Percentiles rank a stretch among this genome's conserved stretches.
These are phyloP conservation scores for Hypsopygia costalis DNA, from an alignment of 2,888 invertebrate genomes.

Conservation along the genomic window DNA sequence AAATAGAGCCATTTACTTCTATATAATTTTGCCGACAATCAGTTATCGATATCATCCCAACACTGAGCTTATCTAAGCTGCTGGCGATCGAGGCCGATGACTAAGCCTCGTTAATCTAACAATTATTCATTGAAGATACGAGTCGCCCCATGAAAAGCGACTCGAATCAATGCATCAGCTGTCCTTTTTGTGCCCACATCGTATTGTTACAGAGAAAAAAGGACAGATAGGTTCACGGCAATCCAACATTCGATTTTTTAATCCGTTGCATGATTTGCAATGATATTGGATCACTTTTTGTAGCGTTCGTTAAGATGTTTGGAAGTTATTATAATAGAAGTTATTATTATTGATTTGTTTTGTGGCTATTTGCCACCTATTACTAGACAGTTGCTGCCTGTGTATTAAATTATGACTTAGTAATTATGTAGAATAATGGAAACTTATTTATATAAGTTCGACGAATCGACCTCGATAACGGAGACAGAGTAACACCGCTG, in stretches of 20 bases:
- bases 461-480: too few species aligned
- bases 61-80: conserved; percentile 46
- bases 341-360: too few species aligned
- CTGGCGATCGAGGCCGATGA: conserved; percentile 59
- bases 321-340: too few species aligned
- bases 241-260: background rate
- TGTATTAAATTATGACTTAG: too few species aligned
- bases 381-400: too few species aligned
- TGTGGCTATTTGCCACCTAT: too few species aligned
- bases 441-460: too few species aligned
- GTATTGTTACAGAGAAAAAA: background rate
- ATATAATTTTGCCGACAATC: conserved; percentile 8
- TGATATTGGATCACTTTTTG: too few species aligned
- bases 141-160: conserved; percentile 25
- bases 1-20: too few species aligned
- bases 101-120: conserved; percentile 72
- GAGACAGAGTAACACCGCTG: too few species aligned
- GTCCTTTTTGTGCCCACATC: conserved; percentile 19
- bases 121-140: conserved; percentile 70
- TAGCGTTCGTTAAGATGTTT: too few species aligned
- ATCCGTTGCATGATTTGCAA: background rate
- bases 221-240: background rate
- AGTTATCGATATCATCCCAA: conserved; percentile 23
- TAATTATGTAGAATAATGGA: too few species aligned
- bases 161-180: conserved; percentile 30